Evolutionary conservation across 2,113 vertebrate species (phyloP), one percentile per base, ranked within the genome.

Genomic region (Campylorhamphus procurvoides): DNA sequence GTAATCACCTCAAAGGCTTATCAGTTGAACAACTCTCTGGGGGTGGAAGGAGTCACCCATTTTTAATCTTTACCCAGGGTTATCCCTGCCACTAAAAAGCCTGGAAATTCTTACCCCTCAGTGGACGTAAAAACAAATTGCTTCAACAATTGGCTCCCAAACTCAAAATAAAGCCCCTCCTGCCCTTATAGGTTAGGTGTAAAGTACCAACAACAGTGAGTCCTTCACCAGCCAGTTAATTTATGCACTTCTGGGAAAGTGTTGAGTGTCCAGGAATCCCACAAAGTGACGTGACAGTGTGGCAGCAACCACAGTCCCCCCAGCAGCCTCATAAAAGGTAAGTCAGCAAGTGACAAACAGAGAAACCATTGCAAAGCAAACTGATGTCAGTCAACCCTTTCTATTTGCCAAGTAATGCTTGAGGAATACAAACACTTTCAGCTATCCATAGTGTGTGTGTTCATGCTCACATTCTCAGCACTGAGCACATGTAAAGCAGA

Each of bases 321-420:
- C 18, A 67, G 7, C 29, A 19, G 20, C 4, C 44, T 68, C 73
- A 56, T 31, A 31, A 55, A 81, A 44, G 13, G 10, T 28, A 23
- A 91, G 24, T 0, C 75, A 79, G 39, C 35, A 58, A 59, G 6
- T 28, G 58, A 72, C 39, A 56, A 75, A 42, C 0, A 0, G 25
- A 87, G 28, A 56, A 85, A 46, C 10, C 1, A 50, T 68, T 85
- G 52, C 40, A 39, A 24, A 55, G 82, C 0, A 8, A 40, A 52
- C 1, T 4, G 11, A 46, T 67, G 71, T 40, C 44, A 68, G 71
- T 27, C 67, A 88, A 25, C 6, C 17, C 12, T 14, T 49, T 60
- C 6, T 44, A 22, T 89, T 50, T 96, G 77, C 42, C 42, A 46
- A 66, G 63, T n/a, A 60, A 84, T 42, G 39, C 35, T 29, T 40